Base-by-base conservation (phyloP, 2,113 vertebrate species). In the Colistium nudipinnis region DNA sequence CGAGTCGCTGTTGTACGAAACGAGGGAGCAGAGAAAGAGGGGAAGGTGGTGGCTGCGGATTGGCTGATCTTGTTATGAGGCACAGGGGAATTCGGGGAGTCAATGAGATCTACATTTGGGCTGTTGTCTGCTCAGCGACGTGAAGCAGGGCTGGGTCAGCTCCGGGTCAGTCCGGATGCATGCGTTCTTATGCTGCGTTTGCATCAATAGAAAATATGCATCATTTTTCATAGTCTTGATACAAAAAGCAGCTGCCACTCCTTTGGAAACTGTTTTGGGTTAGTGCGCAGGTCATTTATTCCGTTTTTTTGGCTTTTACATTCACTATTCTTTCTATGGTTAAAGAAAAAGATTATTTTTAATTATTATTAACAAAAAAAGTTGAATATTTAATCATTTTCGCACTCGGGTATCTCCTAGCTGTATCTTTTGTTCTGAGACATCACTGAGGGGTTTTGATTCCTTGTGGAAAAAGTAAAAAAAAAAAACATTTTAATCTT, bases 51-150 rank as follows among this genome's bases (percentile, higher is more conserved):
- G 55, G 19, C 47, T 11, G 68, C 25, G 49, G 24, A 53, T 30
- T 47, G 68, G 35, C 66, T 78, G 60, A 61, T 3, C 11, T 31
- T 62, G 10, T 78, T 54, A 81, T 72, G 79, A 80, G 77, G 11
- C 75, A 54, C 36, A 9, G 33, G 74, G 66, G 57, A 51, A 35
- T 82, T 78, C 9, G 13, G 10, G 45, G 20, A 49, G 19, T n/a
- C n/a, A n/a, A n/a, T n/a, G n/a, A n/a, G n/a, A n/a, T n/a, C n/a
- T n/a, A n/a, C n/a, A n/a, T n/a, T n/a, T n/a, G n/a, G n/a, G n/a
- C n/a, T n/a, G n/a, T n/a, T n/a, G n/a, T n/a, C n/a, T n/a, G n/a
- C n/a, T n/a, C n/a, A n/a, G 2, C 12, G 36, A 38, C 13, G 36
- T 38, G 41, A 62, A 71, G 28, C 60, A 25, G n/a, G 44, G 47